Evolutionary conservation across 2,888 invertebrate genomes (phyloP), one percentile per base, ranked within the genome.

Genomic region (Beris chalybata): DNA sequence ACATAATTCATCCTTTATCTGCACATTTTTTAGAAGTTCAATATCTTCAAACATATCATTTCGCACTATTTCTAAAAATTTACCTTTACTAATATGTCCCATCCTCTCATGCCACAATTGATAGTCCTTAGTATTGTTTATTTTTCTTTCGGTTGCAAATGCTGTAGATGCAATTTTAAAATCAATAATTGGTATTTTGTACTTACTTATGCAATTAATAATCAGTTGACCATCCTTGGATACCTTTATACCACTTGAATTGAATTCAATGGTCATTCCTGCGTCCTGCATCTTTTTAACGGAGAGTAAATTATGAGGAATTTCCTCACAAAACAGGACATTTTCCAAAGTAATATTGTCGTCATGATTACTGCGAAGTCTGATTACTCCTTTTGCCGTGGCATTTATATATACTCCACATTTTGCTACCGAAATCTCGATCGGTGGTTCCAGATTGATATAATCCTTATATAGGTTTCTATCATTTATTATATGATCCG

Each of bases 341-440:
- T 72, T 67, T 45, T 71, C 61, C 38, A 72, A 45, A 0, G 63
- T 70, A 48, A 70, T 68, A 29, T 67, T 22, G 31, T 59, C 47
- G 75, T 73, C 73, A 38, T 70, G 66, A 54, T 75, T 71, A 59
- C 71, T 76, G 9, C 66, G 70, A 5, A 77, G 72, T 29, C 72
- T 65, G 4, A 79, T 65, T 32, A 68, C 69, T 13, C 75, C 75
- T 50, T 67, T 73, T 69, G 76, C 75, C 0, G 73, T 75, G 4
- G 75, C 75, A 64, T 68, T 64, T 67, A 77, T 72, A 70, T 70
- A 75, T 45, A 66, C 52, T 47, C 70, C 72, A 61, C 71, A 65
- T 55, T 71, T 73, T 15, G 77, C 76, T 50, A 76, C 66, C 54
- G 72, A 73, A 31, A 77, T 77, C 70, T 74, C 73, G 5, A 77